Evolutionary conservation across 2,113 vertebrate species (phyloP).

Genomic region (Tonatia bakeri): DNA sequence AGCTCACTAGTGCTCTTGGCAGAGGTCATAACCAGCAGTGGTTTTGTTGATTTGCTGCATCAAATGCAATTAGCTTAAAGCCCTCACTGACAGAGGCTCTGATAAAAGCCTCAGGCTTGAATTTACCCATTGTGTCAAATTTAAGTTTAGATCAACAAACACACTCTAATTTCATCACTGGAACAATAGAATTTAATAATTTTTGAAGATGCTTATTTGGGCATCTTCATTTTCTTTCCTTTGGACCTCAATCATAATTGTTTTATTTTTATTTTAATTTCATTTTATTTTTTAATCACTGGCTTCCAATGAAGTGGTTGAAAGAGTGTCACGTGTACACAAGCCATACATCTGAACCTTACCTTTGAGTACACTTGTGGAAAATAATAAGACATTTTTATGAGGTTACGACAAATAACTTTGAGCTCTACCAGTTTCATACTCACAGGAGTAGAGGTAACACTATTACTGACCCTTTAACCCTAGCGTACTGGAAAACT

Average conservation of each 20-base stretch:
- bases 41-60: conserved; percentile 84
- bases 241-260: not conserved
- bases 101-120: conserved; percentile 73
- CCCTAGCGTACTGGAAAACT: conserved; percentile 66
- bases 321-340: accelerated
- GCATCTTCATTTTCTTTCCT: not conserved
- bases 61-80: conserved; percentile 85
- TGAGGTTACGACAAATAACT: not conserved
- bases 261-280: not conserved
- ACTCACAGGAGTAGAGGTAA: not conserved
- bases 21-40: conserved; percentile 84
- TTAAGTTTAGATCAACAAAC: conserved; percentile 66
- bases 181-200: conserved; percentile 31
- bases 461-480: conserved; percentile 72
- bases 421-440: not conserved
- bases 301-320: not conserved
- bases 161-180: conserved; percentile 58
- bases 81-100: conserved; percentile 77
- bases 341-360: not conserved
- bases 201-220: conserved; percentile 48
- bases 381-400: not conserved
- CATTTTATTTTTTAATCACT: not conserved
- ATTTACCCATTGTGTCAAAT: conserved; percentile 73
- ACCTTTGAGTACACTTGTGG: not conserved
- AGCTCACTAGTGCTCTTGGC: conserved; percentile 80